Conservation (phyloP, 2,113 vertebrate species). For the Apeltes quadracus region DNA sequence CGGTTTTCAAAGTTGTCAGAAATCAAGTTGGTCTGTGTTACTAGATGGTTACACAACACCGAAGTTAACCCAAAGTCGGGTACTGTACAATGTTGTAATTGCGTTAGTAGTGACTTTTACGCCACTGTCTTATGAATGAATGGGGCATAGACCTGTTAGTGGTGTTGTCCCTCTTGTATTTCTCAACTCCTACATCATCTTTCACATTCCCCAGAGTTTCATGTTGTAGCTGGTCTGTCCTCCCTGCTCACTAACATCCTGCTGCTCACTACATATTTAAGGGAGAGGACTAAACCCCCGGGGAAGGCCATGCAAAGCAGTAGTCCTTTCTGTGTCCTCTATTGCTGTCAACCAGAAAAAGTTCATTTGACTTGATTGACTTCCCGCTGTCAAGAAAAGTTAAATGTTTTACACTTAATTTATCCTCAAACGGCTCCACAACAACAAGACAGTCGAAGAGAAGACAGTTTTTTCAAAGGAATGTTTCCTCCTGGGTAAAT, state of each 20-base stretch:
- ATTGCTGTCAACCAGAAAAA: neutral
- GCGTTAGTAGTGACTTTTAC: neutral
- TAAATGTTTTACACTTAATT: neutral
- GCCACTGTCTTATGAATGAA: conserved; percentile 4
- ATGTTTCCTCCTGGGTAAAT: neutral
- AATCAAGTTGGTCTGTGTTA: neutral
- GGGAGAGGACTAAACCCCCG: conserved; percentile 14
- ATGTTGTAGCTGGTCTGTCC: conserved; percentile 59
- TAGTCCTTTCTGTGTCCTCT: conserved; percentile 9
- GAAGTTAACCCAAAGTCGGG: neutral
- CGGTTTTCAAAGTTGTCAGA: neutral
- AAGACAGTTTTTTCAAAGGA: neutral
- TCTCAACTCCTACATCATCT: conserved; percentile 10
- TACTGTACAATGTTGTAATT: neutral
- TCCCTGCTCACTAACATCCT: conserved; percentile 38
- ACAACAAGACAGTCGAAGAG: neutral
- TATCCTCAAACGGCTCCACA: neutral
- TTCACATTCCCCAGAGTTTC: conserved; percentile 62
- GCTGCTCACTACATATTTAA: conserved; percentile 47
- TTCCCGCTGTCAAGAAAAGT: neutral
- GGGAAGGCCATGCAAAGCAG: conserved; percentile 31
- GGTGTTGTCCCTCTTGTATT: neutral
- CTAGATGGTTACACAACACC: neutral
- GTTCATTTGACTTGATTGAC: neutral
- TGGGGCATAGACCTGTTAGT: neutral